Evolutionary conservation across 92 coral and sea anemone species (phyloP).

Genomic region (Zoanthus solanderi): DNA sequence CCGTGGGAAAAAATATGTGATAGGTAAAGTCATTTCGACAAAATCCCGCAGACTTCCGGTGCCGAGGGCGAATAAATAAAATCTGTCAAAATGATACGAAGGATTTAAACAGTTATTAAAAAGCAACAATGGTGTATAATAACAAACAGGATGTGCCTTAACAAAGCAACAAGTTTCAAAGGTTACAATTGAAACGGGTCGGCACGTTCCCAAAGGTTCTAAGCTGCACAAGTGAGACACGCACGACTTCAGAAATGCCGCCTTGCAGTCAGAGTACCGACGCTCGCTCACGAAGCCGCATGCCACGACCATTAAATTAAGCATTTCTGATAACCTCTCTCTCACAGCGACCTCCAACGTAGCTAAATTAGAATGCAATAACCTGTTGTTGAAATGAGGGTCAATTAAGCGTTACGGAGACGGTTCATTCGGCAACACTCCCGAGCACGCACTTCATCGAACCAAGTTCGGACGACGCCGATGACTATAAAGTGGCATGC

Average conservation of each 20-base stretch:
- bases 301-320: not conserved
- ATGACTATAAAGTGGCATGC: constrained; percentile 28
- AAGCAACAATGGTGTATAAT: constrained; percentile 52
- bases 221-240: constrained; percentile 6
- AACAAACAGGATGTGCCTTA: constrained; percentile 66
- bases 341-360: constrained; percentile 47
- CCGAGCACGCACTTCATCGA: not conserved
- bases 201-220: constrained; percentile 59
- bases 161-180: constrained; percentile 65
- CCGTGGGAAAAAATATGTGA: constrained; percentile 91
- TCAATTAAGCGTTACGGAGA: constrained; percentile 33
- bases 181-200: constrained; percentile 56
- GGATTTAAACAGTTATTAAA: constrained; percentile 62
- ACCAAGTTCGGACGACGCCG: constrained; percentile 5
- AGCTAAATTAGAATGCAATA: not conserved
- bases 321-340: constrained; percentile 8
- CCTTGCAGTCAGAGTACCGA: not conserved
- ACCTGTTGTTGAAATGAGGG: constrained; percentile 25
- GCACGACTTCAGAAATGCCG: constrained; percentile 21
- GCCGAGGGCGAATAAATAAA: constrained; percentile 40
- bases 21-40: constrained; percentile 45
- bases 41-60: constrained; percentile 39
- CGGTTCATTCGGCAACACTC: constrained; percentile 11
- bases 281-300: constrained; percentile 21
- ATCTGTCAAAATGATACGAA: constrained; percentile 40